Percentiles rank a stretch among this genome's conserved stretches.
phyloP scores from a whole-genome alignment of 2,113 vertebrate genomes.

The Carollia perspicillata region DNA sequence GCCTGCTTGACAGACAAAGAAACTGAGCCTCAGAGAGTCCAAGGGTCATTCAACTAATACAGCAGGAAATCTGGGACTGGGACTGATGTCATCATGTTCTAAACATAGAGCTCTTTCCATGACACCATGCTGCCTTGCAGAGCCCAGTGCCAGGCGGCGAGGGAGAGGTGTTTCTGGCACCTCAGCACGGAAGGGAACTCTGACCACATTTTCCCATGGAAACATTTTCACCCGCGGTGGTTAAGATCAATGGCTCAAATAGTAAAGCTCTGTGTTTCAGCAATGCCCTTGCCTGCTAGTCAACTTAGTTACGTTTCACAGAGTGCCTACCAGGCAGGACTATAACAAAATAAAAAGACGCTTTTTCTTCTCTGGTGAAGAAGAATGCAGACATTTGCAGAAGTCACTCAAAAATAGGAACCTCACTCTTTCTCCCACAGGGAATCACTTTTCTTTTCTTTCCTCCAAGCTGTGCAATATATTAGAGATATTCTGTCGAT shows the following conservation, averaged over 20 bases:
- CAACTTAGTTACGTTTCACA: background rate
- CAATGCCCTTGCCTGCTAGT: background rate
- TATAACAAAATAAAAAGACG: background rate
- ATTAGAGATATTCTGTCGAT: background rate
- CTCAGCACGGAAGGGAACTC: conserved; percentile 26
- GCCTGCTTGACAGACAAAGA: conserved; percentile 14
- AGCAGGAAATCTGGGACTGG: background rate
- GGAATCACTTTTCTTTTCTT: background rate
- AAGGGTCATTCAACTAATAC: background rate
- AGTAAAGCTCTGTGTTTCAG: conserved; percentile 34
- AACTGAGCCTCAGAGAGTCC: conserved; percentile 10
- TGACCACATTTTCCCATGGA: conserved; percentile 70
- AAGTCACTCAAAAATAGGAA: background rate
- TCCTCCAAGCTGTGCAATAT: background rate
- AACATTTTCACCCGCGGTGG: conserved; percentile 33
- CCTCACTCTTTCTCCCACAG: background rate
- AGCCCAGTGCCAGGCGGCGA: background rate
- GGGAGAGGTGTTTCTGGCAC: conserved; percentile 63
- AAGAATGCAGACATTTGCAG: background rate
- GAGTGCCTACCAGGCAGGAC: background rate
- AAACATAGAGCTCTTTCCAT: conserved; percentile 56
- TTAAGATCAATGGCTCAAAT: background rate
- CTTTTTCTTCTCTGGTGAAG: background rate
- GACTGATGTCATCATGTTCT: background rate
- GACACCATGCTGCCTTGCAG: background rate